Conservation (phyloP, 92 coral and sea anemone genomes). For the Heteractis magnifica region DNA sequence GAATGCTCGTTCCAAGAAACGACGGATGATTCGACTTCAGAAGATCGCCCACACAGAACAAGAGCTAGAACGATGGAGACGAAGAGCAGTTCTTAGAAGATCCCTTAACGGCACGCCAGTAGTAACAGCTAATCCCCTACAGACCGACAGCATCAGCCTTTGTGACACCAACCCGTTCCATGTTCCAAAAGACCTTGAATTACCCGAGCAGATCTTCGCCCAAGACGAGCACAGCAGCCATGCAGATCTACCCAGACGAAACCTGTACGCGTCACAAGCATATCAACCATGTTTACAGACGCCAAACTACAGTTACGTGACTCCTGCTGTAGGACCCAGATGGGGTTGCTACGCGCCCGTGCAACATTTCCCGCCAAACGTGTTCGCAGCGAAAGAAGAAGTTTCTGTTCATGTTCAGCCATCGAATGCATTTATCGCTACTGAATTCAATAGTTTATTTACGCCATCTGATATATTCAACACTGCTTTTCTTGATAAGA, state of each 20-base stretch:
- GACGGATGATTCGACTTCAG: conserved; percentile 6
- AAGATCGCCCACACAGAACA: not conserved
- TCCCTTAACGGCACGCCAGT: not conserved
- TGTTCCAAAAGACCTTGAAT: not conserved
- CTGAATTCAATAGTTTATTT: not conserved
- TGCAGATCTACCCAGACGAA: not conserved
- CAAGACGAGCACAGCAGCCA: not conserved
- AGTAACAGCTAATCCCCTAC: not conserved
- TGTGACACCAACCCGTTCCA: not conserved
- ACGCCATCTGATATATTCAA: not conserved
- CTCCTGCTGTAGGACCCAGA: not conserved
- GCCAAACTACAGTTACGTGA: not conserved
- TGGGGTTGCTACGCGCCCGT: not conserved
- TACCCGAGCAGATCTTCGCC: not conserved
- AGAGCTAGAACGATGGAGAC: not conserved
- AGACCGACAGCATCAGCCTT: not conserved
- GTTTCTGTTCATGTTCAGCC: not conserved
- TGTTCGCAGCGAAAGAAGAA: not conserved
- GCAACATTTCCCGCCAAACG: not conserved
- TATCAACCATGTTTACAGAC: not conserved
- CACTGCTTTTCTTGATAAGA: not conserved
- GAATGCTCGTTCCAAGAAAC: conserved; percentile 18
- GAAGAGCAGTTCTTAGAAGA: not conserved
- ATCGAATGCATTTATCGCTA: not conserved
- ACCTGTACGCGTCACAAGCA: not conserved